Percentiles rank a stretch among this genome's conserved stretches.
These are phyloP conservation scores for Sanderia malayensis DNA, from an alignment of 30 jellyfish, hydroid and myxozoan species.

Conservation along the genomic window DNA sequence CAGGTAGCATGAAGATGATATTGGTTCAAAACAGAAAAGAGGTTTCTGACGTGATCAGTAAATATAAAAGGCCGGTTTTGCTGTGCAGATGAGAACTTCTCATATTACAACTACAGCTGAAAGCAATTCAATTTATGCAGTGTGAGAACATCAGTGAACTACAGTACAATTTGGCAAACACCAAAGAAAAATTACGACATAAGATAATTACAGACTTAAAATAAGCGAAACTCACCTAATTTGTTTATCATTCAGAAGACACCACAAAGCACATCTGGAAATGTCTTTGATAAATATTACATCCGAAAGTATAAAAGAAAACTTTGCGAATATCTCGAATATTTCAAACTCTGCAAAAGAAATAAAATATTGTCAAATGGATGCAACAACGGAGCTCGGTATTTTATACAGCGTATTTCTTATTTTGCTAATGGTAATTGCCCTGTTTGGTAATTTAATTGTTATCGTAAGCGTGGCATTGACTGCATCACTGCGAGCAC, in stretches of 20 bases:
- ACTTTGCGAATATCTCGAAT: neutral
- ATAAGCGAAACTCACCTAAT: neutral
- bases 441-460: slow-evolving; percentile 63
- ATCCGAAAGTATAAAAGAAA: neutral
- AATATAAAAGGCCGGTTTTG: too few species aligned
- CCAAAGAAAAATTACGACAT: too few species aligned
- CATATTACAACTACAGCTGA: too few species aligned
- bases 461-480: slow-evolving; percentile 53
- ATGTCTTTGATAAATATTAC: neutral
- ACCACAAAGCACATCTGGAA: neutral
- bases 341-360: neutral
- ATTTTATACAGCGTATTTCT: slow-evolving; percentile 32
- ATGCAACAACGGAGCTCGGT: slow-evolving; percentile 18
- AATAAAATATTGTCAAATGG: slow-evolving; percentile 1
- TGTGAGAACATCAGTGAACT: too few species aligned
- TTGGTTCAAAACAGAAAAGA: too few species aligned
- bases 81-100: too few species aligned
- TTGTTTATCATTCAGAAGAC: neutral
- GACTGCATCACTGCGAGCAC: slow-evolving; percentile 46
- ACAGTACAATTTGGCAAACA: too few species aligned
- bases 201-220: too few species aligned
- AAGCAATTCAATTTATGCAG: too few species aligned
- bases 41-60: too few species aligned
- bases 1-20: too few species aligned
- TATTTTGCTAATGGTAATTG: slow-evolving; percentile 36